A percentile compares a stretch with the other conserved stretches of the same genome.
Conservation (phyloP, 2,888 invertebrate species). For the Julus scanicus region DNA sequence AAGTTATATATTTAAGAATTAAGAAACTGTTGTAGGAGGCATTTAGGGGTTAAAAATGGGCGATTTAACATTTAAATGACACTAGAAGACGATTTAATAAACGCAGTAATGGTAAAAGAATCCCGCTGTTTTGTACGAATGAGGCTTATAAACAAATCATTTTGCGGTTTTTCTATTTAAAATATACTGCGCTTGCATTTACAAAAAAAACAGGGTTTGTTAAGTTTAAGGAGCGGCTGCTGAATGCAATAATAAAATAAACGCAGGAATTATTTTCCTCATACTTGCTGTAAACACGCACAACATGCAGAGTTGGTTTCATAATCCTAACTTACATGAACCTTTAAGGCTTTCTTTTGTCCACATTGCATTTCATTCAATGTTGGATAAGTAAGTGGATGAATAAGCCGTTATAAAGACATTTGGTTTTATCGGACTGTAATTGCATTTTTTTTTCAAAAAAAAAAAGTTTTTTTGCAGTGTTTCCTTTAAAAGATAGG, state of each 20-base stretch:
- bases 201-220: background rate
- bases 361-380: background rate
- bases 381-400: background rate
- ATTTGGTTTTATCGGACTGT: background rate
- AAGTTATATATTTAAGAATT: constrained; percentile 42
- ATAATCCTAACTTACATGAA: constrained; percentile 9
- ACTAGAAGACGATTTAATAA: constrained; percentile 35
- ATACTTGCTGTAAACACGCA: background rate
- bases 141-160: constrained; percentile 36
- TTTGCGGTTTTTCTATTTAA: constrained; percentile 15
- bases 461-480: background rate
- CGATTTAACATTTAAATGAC: constrained; percentile 38
- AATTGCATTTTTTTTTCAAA: background rate
- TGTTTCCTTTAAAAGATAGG: background rate
- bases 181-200: constrained; percentile 4
- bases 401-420: background rate
- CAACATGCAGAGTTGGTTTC: background rate
- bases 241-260: background rate
- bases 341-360: constrained; percentile 10
- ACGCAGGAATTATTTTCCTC: constrained; percentile 18
- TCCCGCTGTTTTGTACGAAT: constrained; percentile 8
- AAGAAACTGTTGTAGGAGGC: constrained; percentile 42
- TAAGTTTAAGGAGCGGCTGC: background rate
- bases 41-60: constrained; percentile 32
- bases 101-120: constrained; percentile 26